Evolutionary conservation across 1,140 invertebrate genomes (phyloP).

Genomic region (Brachionus rotundiformis): DNA sequence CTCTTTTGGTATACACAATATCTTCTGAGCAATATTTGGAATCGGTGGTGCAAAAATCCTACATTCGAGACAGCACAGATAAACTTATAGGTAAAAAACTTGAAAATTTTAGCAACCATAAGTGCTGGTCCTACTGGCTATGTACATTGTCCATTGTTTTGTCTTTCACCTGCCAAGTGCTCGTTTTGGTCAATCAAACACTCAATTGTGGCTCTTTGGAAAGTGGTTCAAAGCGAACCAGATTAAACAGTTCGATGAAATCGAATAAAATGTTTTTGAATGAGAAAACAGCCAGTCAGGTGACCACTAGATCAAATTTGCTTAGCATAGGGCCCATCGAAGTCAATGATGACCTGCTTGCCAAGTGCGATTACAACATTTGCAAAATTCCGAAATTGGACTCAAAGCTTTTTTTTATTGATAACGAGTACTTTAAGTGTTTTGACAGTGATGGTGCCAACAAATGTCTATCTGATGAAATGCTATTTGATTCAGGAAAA

Average conservation of each 20-base stretch:
- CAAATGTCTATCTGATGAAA: neutral
- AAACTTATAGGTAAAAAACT: neutral
- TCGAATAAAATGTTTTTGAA: neutral
- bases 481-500: neutral
- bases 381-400: neutral
- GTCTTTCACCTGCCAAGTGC: neutral
- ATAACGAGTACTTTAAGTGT: slow-evolving; percentile 6
- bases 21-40: slow-evolving; percentile 9
- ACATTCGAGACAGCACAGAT: neutral
- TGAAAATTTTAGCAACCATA: neutral
- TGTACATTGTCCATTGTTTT: neutral
- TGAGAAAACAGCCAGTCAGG: neutral
- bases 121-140: slow-evolving; percentile 19
- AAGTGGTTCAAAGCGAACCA: neutral
- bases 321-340: neutral
- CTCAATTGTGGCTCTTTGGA: neutral
- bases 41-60: neutral
- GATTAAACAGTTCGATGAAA: neutral
- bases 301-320: neutral
- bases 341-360: neutral
- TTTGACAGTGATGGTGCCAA: neutral
- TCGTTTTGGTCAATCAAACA: neutral
- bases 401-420: neutral
- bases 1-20: neutral
- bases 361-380: neutral